Conservation (phyloP, 2,113 vertebrate genomes). For the Melierax canorus region DNA sequence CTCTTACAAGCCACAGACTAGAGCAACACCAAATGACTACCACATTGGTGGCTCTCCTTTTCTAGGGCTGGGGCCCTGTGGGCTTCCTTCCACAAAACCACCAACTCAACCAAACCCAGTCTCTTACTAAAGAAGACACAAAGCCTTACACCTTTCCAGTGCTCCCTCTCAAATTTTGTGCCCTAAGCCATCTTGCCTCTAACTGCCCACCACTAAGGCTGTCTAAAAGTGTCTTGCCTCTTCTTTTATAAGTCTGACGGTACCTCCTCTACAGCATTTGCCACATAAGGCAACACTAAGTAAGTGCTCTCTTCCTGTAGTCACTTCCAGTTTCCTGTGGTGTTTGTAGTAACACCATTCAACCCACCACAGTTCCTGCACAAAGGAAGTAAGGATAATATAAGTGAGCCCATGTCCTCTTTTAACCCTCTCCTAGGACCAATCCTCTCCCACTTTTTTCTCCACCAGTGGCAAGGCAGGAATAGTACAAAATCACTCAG, state of each 20-base stretch:
- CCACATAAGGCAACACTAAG: background rate
- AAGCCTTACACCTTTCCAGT: background rate
- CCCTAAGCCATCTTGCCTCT: background rate
- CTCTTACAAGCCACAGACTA: background rate
- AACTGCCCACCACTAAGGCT: background rate
- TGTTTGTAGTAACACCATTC: background rate
- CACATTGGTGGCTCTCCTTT: background rate
- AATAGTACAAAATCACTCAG: background rate
- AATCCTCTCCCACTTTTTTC: background rate
- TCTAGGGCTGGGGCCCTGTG: background rate
- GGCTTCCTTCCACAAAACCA: background rate
- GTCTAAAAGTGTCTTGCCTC: background rate
- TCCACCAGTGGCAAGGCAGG: background rate
- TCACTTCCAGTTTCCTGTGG: background rate
- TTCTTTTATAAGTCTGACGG: background rate
- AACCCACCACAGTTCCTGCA: background rate
- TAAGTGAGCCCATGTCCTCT: background rate
- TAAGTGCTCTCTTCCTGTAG: background rate
- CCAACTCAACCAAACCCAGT: background rate
- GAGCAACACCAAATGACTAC: background rate
- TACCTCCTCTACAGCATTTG: background rate
- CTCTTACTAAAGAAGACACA: background rate
- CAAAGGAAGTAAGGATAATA: background rate
- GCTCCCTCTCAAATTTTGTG: background rate
- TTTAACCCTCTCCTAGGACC: background rate